These are phyloP conservation scores for Myoxocephalus aenaeus DNA, from an alignment of 2,797 vertebrate genomes.

Conservation along the genomic window DNA sequence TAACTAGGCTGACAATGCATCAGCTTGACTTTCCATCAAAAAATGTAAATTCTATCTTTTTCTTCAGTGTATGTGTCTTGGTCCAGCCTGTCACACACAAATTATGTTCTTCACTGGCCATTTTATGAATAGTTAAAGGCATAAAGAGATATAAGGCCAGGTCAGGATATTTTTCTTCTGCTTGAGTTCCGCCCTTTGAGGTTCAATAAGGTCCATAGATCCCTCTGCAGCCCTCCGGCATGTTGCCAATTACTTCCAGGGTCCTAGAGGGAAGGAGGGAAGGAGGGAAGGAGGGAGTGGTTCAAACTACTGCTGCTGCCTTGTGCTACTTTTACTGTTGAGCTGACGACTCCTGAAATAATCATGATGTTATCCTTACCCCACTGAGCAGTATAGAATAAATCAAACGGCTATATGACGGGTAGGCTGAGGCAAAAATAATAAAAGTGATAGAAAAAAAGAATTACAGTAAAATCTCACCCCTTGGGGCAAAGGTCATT, in stretches of 20 bases:
- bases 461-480: background rate
- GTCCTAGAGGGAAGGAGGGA: slow-evolving; percentile 46
- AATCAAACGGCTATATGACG: background rate
- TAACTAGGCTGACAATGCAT: background rate
- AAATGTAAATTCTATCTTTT: background rate
- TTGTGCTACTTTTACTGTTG: slow-evolving; percentile 51
- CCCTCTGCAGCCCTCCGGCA: slow-evolving; percentile 30
- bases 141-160: slow-evolving; percentile 48
- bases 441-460: background rate
- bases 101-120: slow-evolving; percentile 12
- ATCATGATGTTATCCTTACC: slow-evolving; percentile 58
- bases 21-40: background rate
- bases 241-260: slow-evolving; percentile 62
- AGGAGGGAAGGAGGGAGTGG: background rate
- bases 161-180: slow-evolving; percentile 50
- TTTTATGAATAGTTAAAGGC: slow-evolving; percentile 65
- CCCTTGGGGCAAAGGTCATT: background rate
- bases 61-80: background rate
- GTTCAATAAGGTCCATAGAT: slow-evolving; percentile 32
- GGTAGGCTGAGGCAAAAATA: background rate
- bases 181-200: slow-evolving; percentile 49
- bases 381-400: slow-evolving; percentile 39
- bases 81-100: slow-evolving; percentile 8
- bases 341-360: slow-evolving; percentile 66
- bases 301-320: slow-evolving; percentile 11